Conservation (phyloP, 2,797 vertebrate species). For the Onychomys torridus region DNA sequence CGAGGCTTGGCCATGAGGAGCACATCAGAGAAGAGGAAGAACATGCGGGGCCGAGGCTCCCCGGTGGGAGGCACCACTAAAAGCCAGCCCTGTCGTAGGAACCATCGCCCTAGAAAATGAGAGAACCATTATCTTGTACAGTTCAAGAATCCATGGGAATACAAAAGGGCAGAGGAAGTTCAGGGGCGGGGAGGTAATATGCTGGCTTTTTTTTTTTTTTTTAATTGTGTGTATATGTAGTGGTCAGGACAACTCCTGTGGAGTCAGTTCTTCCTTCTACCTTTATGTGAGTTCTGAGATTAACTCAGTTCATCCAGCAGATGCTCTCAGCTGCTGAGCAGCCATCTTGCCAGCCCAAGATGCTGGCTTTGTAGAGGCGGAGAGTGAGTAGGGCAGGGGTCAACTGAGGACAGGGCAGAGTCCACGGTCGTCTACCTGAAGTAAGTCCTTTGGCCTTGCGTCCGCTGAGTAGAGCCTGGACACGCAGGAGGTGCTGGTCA, state of each 20-base stretch:
- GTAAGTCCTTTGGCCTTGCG: conserved; percentile 79
- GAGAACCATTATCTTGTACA: neutral
- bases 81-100: conserved; percentile 89
- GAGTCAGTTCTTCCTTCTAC: neutral
- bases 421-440: conserved; percentile 80
- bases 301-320: neutral
- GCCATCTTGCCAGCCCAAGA: neutral
- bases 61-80: conserved; percentile 87
- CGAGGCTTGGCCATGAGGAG: conserved; percentile 87
- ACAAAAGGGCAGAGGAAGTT: neutral
- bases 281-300: neutral
- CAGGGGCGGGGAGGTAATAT: too few relatives aligned
- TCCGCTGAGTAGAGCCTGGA: conserved; percentile 89
- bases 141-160: neutral
- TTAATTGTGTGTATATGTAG: neutral
- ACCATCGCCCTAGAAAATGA: conserved; percentile 85
- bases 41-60: conserved; percentile 85
- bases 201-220: neutral
- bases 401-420: neutral
- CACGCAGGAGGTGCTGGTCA: conserved; percentile 83
- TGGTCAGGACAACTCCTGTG: neutral
- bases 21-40: conserved; percentile 89
- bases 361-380: neutral
- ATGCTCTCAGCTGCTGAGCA: neutral
- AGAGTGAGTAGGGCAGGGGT: neutral